Conservation (phyloP, 2,888 invertebrate species). For the Andrena flavipes region DNA sequence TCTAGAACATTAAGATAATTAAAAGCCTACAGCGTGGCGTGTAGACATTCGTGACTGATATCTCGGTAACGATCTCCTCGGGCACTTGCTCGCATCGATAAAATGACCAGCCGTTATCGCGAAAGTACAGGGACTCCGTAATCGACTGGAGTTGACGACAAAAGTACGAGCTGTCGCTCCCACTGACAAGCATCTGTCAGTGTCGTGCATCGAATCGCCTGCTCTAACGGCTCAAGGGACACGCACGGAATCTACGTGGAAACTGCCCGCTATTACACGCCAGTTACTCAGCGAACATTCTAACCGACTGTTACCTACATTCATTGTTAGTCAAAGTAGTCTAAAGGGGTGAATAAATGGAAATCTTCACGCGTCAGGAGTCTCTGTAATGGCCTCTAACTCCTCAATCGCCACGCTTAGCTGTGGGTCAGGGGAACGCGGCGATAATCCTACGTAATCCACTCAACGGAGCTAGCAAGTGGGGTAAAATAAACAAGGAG, state of each 20-base stretch:
- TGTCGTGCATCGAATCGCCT: background rate
- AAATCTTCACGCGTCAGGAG: background rate
- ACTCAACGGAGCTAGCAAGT: too few species aligned
- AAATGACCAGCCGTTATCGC: background rate
- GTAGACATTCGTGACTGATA: constrained; percentile 28
- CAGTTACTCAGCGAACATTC: background rate
- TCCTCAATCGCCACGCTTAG: background rate
- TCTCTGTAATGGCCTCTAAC: background rate
- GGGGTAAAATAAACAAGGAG: background rate
- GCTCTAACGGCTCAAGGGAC: background rate
- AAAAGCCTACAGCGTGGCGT: background rate
- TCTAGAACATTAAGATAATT: constrained; percentile 47
- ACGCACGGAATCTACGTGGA: background rate
- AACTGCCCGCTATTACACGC: background rate
- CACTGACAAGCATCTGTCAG: background rate
- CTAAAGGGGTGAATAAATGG: background rate
- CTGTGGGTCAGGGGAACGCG: background rate
- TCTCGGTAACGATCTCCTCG: background rate
- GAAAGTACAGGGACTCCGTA: background rate
- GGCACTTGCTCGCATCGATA: background rate
- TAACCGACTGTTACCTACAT: too few species aligned
- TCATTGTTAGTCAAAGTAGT: too few species aligned
- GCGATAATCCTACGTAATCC: background rate
- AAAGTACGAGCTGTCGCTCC: background rate
- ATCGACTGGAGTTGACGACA: background rate